Conservation (phyloP, 2,797 vertebrate species). For the Jordanella pulchra region DNA sequence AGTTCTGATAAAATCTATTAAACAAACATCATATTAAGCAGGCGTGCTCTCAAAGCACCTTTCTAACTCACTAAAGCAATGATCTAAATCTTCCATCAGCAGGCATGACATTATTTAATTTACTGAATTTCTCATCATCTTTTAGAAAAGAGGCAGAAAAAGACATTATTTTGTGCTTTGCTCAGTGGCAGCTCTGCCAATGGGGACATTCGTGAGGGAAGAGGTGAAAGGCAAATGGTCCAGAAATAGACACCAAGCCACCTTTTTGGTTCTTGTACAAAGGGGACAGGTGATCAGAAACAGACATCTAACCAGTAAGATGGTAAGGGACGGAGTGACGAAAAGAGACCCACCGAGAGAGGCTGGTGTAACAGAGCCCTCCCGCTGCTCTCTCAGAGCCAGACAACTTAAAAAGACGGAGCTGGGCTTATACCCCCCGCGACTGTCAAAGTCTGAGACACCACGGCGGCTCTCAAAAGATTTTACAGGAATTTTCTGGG, state of each 20-base stretch:
- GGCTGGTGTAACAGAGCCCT: slow-evolving; percentile 40
- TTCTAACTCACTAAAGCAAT: background rate
- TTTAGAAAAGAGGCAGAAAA: slow-evolving; percentile 1
- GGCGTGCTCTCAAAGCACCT: background rate
- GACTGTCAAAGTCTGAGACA: slow-evolving; percentile 69
- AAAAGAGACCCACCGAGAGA: slow-evolving; percentile 26
- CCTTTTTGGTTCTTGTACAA: slow-evolving; percentile 27
- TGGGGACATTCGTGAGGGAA: slow-evolving; percentile 2
- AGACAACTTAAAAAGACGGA: slow-evolving; percentile 67
- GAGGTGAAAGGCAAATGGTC: slow-evolving; percentile 50
- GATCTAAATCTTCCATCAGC: background rate
- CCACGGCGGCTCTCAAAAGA: slow-evolving; percentile 57
- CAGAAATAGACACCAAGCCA: slow-evolving; percentile 33
- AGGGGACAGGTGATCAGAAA: slow-evolving; percentile 49
- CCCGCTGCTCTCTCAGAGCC: slow-evolving; percentile 65
- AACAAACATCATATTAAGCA: background rate
- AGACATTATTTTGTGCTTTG: slow-evolving; percentile 27
- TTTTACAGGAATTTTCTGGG: slow-evolving; percentile 57
- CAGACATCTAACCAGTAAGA: slow-evolving; percentile 40
- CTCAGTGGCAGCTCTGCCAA: slow-evolving; percentile 18
- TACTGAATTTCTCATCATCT: background rate
- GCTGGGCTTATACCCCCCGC: slow-evolving; percentile 63
- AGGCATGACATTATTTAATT: background rate
- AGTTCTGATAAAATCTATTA: background rate
- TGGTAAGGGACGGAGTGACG: slow-evolving; percentile 38